phyloP scores from a whole-genome alignment of 2,888 invertebrate species.

The Diplazon laetatorius region DNA sequence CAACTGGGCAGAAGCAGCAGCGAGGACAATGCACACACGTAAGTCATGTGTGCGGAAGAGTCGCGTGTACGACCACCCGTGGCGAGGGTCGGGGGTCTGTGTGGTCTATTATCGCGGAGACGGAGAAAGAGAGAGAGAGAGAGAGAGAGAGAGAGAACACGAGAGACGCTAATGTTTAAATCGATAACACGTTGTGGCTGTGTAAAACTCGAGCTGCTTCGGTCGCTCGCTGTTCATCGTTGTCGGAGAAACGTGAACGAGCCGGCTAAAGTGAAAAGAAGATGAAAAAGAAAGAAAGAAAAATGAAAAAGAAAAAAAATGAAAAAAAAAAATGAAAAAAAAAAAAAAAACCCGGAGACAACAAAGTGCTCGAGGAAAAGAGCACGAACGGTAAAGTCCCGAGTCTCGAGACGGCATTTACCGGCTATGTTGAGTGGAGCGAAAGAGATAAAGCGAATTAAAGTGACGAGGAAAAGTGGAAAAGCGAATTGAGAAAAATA shows the following conservation, averaged over 20 bases:
- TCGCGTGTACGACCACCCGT: conserved; percentile 65
- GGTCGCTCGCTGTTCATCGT: conserved; percentile 2
- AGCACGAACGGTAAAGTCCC: conserved; percentile 19
- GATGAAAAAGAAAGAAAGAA: not conserved
- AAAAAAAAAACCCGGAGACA: too few species aligned
- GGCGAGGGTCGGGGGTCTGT: conserved; percentile 54
- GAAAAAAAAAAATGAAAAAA: not conserved
- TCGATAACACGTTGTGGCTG: conserved; percentile 71
- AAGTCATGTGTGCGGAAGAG: conserved; percentile 39
- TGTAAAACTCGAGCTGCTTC: conserved; percentile 22
- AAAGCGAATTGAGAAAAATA: not conserved
- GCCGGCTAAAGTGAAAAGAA: not conserved
- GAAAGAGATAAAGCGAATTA: conserved; percentile 41
- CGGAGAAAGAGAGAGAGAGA: conserved; percentile 47
- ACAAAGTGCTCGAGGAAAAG: conserved; percentile 13
- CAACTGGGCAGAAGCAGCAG: conserved; percentile 18
- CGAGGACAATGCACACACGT: conserved; percentile 35
- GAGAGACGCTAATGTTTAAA: conserved; percentile 75
- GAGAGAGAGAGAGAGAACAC: conserved; percentile 48
- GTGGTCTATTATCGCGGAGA: conserved; percentile 68
- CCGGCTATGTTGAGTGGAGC: conserved; percentile 17
- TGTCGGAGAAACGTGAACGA: not conserved
- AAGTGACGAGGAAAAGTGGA: conserved; percentile 10
- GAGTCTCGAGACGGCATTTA: conserved; percentile 1
- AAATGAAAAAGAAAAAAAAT: not conserved